Evolutionary conservation across 2,113 vertebrate species (phyloP).

Genomic region (Odocoileus hemionus): DNA sequence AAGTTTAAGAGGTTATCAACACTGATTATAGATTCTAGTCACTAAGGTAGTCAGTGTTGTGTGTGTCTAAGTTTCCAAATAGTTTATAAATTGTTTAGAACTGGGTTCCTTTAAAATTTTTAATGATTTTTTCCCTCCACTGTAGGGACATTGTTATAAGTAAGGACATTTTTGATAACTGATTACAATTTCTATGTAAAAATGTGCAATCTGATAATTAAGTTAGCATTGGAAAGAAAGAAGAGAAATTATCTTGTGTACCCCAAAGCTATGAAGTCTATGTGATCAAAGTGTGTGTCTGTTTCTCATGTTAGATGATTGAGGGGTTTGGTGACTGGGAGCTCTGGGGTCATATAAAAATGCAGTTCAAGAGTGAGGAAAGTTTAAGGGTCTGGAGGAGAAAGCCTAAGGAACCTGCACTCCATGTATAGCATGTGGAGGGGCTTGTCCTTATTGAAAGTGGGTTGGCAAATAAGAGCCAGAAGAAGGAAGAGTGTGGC

Average conservation of each 20-base stretch:
- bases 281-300: background rate
- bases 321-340: background rate
- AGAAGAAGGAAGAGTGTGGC: background rate
- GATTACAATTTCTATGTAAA: constrained; percentile 35
- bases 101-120: background rate
- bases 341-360: background rate
- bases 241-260: background rate
- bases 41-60: background rate
- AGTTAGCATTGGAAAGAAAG: background rate
- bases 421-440: background rate
- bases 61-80: background rate
- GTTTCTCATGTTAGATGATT: background rate
- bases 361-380: background rate
- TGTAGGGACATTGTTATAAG: background rate
- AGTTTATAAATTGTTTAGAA: background rate
- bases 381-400: background rate
- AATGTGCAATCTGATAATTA: background rate
- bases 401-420: background rate
- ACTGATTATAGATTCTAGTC: background rate
- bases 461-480: background rate
- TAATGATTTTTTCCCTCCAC: background rate
- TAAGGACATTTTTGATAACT: constrained; percentile 29
- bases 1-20: constrained; percentile 39
- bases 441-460: background rate
- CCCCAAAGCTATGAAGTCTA: background rate